Conservation (phyloP, 2,888 invertebrate species). For the Auanema freiburgensis region DNA sequence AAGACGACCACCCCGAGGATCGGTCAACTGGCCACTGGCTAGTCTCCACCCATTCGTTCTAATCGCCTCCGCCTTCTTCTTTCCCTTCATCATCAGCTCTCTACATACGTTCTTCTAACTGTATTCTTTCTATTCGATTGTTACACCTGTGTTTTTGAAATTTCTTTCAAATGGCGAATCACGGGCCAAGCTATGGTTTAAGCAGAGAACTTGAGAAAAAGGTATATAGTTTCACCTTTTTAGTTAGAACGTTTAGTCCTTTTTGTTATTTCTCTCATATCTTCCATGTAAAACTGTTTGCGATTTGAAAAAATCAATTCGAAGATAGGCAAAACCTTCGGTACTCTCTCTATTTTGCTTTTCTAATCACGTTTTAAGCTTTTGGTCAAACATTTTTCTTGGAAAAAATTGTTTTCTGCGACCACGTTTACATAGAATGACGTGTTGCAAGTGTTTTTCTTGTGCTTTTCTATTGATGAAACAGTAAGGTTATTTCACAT, state of each 20-base stretch:
- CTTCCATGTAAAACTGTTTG: background rate
- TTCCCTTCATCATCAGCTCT: constrained; percentile 1
- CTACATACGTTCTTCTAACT: background rate
- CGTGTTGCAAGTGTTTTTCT: too few relatives aligned
- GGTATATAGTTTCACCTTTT: constrained; percentile 38
- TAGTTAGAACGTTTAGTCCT: background rate
- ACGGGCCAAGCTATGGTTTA: constrained; percentile 64
- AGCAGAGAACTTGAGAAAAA: constrained; percentile 64
- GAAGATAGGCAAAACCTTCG: background rate
- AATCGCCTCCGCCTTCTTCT: background rate
- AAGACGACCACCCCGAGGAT: too few relatives aligned
- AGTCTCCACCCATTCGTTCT: too few relatives aligned
- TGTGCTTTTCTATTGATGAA: too few relatives aligned
- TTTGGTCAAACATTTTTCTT: background rate
- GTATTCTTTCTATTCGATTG: constrained; percentile 1
- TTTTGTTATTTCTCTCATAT: background rate
- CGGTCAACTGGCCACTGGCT: too few relatives aligned
- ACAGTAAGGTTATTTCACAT: too few relatives aligned
- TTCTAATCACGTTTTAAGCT: background rate
- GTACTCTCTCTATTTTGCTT: background rate
- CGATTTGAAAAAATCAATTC: background rate
- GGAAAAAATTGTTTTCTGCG: background rate
- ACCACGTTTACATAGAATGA: too few relatives aligned
- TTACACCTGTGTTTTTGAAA: background rate
- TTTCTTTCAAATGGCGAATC: constrained; percentile 63